A percentile compares a stretch with the other conserved stretches of the same genome.
These are phyloP conservation scores for Saccostrea cuccullata DNA, from an alignment of 1,140 invertebrate genomes.

Conservation along the genomic window DNA sequence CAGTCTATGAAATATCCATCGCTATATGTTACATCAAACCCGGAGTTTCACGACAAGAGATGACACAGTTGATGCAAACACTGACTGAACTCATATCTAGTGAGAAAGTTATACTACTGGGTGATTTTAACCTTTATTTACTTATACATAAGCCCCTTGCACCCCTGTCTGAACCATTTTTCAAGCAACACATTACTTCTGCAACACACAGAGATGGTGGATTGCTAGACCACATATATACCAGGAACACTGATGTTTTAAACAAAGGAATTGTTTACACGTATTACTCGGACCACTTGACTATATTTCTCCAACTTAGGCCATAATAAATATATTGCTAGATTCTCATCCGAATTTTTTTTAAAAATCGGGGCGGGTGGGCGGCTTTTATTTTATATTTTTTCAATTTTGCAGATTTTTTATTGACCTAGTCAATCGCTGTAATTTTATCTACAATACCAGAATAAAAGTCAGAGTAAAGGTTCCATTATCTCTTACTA, in stretches of 20 bases:
- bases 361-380: too few relatives aligned
- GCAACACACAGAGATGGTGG: slow-evolving; percentile 3
- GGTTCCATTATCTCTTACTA: too few relatives aligned
- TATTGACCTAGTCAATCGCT: too few relatives aligned
- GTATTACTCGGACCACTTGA: not conserved
- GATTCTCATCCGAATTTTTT: too few relatives aligned
- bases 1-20: not conserved
- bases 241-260: not conserved
- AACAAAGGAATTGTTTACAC: not conserved
- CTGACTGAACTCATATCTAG: slow-evolving; percentile 5
- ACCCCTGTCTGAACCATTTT: not conserved
- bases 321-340: too few relatives aligned
- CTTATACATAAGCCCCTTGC: not conserved
- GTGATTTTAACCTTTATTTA: not conserved
- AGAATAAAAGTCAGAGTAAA: too few relatives aligned
- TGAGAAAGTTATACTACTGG: not conserved
- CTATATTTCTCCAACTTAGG: not conserved
- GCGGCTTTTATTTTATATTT: too few relatives aligned
- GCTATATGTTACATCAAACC: not conserved
- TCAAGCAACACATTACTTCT: not conserved
- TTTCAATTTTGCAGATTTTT: too few relatives aligned
- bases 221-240: slow-evolving; percentile 1
- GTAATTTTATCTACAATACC: too few relatives aligned
- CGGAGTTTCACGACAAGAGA: not conserved
- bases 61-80: not conserved